These are phyloP conservation scores for Edolisoma coerulescens DNA, from an alignment of 2,113 vertebrate species.

Conservation along the genomic window DNA sequence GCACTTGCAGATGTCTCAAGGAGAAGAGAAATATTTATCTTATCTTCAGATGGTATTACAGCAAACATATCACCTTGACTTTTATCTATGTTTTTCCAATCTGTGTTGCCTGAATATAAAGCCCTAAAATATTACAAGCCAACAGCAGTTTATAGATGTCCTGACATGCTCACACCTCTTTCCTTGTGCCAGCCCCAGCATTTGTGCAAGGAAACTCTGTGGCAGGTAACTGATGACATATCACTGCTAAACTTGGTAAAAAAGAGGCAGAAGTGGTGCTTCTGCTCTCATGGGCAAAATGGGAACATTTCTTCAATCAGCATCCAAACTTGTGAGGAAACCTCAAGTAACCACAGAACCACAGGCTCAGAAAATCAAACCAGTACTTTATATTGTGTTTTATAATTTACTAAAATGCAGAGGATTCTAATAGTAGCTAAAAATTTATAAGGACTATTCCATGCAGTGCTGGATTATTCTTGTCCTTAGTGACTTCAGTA, in stretches of 20 bases:
- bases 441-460: not conserved
- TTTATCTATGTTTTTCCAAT: not conserved
- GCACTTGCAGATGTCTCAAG: not conserved
- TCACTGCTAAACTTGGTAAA: not conserved
- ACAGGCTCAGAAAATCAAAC: not conserved
- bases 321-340: not conserved
- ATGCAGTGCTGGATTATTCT: not conserved
- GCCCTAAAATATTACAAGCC: not conserved
- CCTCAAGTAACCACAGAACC: not conserved
- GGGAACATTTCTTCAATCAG: not conserved
- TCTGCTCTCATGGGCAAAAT: not conserved
- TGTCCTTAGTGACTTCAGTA: not conserved
- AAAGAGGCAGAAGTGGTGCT: not conserved
- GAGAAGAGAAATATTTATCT: not conserved
- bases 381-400: not conserved
- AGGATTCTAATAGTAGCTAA: not conserved
- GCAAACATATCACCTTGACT: not conserved
- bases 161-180: not conserved
- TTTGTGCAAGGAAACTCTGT: not conserved
- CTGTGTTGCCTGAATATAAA: not conserved
- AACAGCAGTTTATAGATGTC: not conserved
- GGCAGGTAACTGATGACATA: rapidly evolving
- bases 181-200: not conserved
- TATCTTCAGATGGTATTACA: not conserved
- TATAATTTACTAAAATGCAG: not conserved